These are phyloP conservation scores for Tiphia femorata DNA, from an alignment of 2,888 invertebrate species.

Conservation along the genomic window DNA sequence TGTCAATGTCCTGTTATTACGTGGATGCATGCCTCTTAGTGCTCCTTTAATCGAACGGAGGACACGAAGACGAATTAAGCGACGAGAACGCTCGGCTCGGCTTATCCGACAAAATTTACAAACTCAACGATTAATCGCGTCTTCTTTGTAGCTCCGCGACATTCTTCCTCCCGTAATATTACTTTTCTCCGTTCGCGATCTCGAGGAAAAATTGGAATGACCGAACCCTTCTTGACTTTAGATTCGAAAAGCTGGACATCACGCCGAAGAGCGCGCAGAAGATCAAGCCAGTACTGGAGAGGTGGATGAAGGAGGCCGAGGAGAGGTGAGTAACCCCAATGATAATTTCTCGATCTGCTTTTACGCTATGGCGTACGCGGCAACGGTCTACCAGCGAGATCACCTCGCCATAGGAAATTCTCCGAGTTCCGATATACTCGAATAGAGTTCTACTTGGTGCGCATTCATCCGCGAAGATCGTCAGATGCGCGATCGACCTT, in stretches of 20 bases:
- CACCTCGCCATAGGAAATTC: too few relatives aligned
- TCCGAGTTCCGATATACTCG: too few relatives aligned
- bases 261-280: constrained; percentile 99
- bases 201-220: not conserved
- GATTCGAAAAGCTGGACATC: constrained; percentile 99
- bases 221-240: constrained; percentile 73
- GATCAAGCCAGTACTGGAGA: constrained; percentile 97
- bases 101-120: not conserved
- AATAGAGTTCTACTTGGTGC: too few relatives aligned
- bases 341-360: too few relatives aligned
- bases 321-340: constrained; percentile 92
- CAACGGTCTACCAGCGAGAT: too few relatives aligned
- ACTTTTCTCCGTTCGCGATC: not conserved
- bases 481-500: too few relatives aligned
- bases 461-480: too few relatives aligned
- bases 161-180: not conserved
- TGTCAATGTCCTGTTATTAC: constrained; percentile 69
- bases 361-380: too few relatives aligned
- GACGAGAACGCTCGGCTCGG: not conserved
- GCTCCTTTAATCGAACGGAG: constrained; percentile 58
- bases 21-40: constrained; percentile 65
- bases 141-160: not conserved
- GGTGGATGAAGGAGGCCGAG: constrained; percentile 99
- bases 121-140: not conserved
- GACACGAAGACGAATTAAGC: not conserved